Evolutionary conservation across 2,888 invertebrate species (phyloP), one percentile per base, ranked within the genome.

Genomic region (Nomada ferruginata): DNA sequence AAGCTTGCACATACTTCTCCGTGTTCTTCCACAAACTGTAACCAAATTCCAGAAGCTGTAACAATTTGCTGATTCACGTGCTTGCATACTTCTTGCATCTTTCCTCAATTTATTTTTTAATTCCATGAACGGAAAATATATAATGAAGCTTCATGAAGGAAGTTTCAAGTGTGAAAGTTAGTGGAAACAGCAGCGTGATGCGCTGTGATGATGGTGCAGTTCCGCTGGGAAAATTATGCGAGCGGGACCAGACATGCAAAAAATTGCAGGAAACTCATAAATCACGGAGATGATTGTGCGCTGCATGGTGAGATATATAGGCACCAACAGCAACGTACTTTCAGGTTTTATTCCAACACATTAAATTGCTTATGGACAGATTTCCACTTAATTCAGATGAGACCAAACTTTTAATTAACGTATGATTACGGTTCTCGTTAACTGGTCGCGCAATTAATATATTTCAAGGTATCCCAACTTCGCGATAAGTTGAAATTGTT

Each of bases 221-320:
- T 80, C 36, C 18, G 59, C 65, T 42, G 20, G 20, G 66, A 44
- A 69, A 59, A 80, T 80, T 80, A 80, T 72, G 65, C 72, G 44
- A 44, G 18, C 11, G 26, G 18, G n/a, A 15, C 36, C 10, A 42
- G 50, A 68, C 20, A 61, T 23, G 66, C 42, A 64, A 80, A 79
- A 70, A 79, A 66, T 79, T 63, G 18, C 68, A 72, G 79, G 60
- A 26, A 59, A 68, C 63, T 80, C 79, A 57, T 80, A 80, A 80
- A 80, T 80, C 80, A 80, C 57, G 4, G 11, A 26, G 57, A 26
- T 66, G 71, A 66, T 66, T 52, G 68, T 20, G 29, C 71, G 53
- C 63, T 71, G 26, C 13, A 55, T 57, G 18, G 29, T 47, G 60
- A 50, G 50, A 63, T 36, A n/a, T 29, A 63, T 66, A 13, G 26